Conservation (phyloP, 2,113 vertebrate species). For the Cololabis saira region DNA sequence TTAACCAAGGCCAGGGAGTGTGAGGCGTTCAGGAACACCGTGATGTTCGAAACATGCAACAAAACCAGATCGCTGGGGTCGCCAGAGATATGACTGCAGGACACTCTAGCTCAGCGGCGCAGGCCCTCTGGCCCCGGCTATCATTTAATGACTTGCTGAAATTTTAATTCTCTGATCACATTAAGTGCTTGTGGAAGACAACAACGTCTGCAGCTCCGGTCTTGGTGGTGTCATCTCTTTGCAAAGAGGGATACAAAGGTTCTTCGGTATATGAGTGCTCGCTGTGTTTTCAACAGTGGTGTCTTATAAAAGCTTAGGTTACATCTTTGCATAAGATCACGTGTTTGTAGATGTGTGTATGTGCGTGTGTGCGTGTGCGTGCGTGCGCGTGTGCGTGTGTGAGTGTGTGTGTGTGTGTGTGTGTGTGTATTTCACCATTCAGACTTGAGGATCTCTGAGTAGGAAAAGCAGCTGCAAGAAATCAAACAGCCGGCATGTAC, state of each 20-base stretch:
- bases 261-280: conserved; percentile 49
- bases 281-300: conserved; percentile 51
- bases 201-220: conserved; percentile 76
- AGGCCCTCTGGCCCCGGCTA: conserved; percentile 59
- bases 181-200: conserved; percentile 85
- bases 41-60: conserved; percentile 42
- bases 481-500: conserved; percentile 50
- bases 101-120: conserved; percentile 74
- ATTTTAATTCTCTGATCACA: conserved; percentile 90
- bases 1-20: conserved; percentile 48
- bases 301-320: conserved; percentile 74
- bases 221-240: conserved; percentile 80
- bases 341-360: conserved; percentile 50
- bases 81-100: conserved; percentile 63
- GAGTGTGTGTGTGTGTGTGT: no score
- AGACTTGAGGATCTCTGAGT: conserved; percentile 27
- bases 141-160: conserved; percentile 82
- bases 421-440: conserved; percentile 62
- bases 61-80: conserved; percentile 43
- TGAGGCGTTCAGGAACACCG: conserved; percentile 15
- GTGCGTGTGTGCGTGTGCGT: conserved; percentile 49
- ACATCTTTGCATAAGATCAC: conserved; percentile 69
- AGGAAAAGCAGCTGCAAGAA: conserved; percentile 32
- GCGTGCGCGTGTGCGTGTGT: no score
- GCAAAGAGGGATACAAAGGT: conserved; percentile 66